These are phyloP conservation scores for Parochlus steinenii DNA, from an alignment of 2,888 invertebrate genomes.

Conservation along the genomic window DNA sequence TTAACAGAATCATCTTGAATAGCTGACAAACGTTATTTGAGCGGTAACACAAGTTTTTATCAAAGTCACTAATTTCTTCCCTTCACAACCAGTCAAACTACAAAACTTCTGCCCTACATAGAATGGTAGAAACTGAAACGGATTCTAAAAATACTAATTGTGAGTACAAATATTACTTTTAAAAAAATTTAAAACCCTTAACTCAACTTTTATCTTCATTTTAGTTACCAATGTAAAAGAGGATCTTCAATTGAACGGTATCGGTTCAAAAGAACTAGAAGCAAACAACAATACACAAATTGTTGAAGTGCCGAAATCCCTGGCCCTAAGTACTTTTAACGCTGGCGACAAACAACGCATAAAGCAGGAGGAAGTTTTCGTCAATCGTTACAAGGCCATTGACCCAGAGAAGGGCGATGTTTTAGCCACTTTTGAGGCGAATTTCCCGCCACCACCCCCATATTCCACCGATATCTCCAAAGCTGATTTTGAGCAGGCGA, in stretches of 20 bases:
- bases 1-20: too few relatives aligned
- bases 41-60: too few relatives aligned
- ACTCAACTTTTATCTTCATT: constrained; percentile 20
- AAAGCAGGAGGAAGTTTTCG: constrained; percentile 20
- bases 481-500: constrained; percentile 76
- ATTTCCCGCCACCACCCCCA: background rate
- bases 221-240: constrained; percentile 77
- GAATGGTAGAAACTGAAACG: constrained; percentile 85
- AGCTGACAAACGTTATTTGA: too few relatives aligned
- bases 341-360: constrained; percentile 21
- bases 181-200: constrained; percentile 4
- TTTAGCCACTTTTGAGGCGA: background rate
- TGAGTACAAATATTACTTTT: constrained; percentile 30
- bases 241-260: constrained; percentile 62
- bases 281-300: constrained; percentile 33
- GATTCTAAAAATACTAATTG: constrained; percentile 61
- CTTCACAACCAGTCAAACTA: too few relatives aligned
- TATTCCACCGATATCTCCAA: constrained; percentile 8
- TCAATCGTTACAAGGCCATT: constrained; percentile 1
- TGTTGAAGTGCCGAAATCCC: constrained; percentile 18
- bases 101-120: constrained; percentile 36
- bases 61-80: too few relatives aligned
- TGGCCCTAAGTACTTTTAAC: constrained; percentile 21
- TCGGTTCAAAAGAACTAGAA: constrained; percentile 54
- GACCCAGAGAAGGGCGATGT: constrained; percentile 4